phyloP scores from a whole-genome alignment of 2,888 invertebrate genomes.

The Drosophila neonasuta region DNA sequence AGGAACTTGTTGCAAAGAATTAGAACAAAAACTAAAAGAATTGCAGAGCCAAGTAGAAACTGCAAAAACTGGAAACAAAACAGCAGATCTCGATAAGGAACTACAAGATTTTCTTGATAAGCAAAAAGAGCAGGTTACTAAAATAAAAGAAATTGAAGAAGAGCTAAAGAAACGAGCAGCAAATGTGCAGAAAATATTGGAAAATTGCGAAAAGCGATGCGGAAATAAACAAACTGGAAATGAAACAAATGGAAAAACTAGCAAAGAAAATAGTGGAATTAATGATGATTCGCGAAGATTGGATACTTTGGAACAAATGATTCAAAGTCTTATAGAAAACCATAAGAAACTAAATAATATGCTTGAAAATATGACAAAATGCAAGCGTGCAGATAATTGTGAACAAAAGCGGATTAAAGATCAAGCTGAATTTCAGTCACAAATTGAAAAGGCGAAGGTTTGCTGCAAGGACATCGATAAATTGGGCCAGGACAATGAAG shows the following conservation, averaged over 20 bases:
- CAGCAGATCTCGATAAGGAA: not conserved
- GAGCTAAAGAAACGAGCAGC: not conserved
- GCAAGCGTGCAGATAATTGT: not conserved
- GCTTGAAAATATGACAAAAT: not conserved
- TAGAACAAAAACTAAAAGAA: slow-evolving; percentile 3
- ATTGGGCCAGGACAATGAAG: not conserved
- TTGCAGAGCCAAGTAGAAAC: slow-evolving; percentile 11
- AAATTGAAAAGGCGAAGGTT: not conserved
- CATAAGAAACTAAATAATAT: not conserved
- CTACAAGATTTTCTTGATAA: slow-evolving; percentile 14
- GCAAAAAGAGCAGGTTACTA: slow-evolving; percentile 22
- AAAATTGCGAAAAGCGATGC: not conserved
- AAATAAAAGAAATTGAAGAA: not conserved
- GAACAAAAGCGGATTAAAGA: not conserved
- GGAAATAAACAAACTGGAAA: not conserved
- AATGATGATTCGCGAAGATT: slow-evolving; percentile 2
- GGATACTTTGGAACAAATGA: slow-evolving; percentile 9
- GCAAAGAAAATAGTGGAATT: not conserved
- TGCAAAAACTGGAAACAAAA: not conserved
- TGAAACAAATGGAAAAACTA: not conserved
- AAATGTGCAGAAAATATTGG: not conserved
- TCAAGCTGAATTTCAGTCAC: not conserved
- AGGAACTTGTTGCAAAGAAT: slow-evolving; percentile 34
- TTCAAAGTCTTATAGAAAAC: slow-evolving; percentile 4
- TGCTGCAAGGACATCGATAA: slow-evolving; percentile 32